A percentile compares a stretch with the other conserved stretches of the same genome.
Evolutionary conservation across 2,113 vertebrate genomes (phyloP).

Genomic region (Mus spicilegus): DNA sequence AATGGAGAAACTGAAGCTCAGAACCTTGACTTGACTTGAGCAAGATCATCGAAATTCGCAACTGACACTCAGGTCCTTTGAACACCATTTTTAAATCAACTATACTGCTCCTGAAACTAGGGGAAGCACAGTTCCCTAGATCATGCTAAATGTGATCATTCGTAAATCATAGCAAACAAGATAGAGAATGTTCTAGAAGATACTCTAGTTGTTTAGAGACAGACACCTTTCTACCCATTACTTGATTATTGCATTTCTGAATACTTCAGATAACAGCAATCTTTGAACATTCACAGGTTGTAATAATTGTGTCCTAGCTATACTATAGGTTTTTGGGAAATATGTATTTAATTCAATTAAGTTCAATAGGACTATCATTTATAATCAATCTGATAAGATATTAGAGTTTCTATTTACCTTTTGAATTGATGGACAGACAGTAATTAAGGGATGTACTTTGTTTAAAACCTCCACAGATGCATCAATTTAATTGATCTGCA

Average conservation of each 20-base stretch:
- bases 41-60: slow-evolving; percentile 4
- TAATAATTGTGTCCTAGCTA: background rate
- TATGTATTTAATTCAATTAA: slow-evolving; percentile 31
- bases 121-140: background rate
- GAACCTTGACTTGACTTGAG: background rate
- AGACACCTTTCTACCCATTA: background rate
- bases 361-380: slow-evolving; percentile 31
- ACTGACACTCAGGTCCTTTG: background rate
- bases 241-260: background rate
- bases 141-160: background rate
- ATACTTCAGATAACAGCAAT: slow-evolving; percentile 3
- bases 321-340: background rate
- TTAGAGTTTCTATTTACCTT: slow-evolving; percentile 34
- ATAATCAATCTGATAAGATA: background rate
- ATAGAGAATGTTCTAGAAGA: slow-evolving; percentile 39
- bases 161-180: background rate
- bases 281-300: background rate
- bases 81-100: background rate
- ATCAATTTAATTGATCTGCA: background rate
- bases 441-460: background rate
- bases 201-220: background rate
- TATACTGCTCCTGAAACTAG: background rate
- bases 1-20: background rate
- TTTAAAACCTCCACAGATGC: slow-evolving; percentile 1
- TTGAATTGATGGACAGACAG: slow-evolving; percentile 21